Percentiles rank a stretch among this genome's conserved stretches.
Conservation (phyloP, 2,888 invertebrate species). For the Cacoxenus indagator region DNA sequence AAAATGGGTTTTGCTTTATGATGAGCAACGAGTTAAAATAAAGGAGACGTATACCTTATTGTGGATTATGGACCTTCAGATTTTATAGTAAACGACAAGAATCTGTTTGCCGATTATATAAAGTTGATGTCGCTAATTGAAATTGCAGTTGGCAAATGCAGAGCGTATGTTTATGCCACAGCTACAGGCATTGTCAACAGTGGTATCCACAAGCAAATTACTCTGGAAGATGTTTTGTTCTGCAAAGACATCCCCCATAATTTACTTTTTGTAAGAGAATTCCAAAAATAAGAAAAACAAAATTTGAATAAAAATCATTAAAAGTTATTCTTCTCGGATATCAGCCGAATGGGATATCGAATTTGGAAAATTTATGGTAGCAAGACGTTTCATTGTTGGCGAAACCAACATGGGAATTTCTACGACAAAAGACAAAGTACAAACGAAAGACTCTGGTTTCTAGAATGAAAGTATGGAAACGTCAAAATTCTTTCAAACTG, state of each 20-base stretch:
- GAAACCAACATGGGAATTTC: neutral
- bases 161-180: conserved; percentile 19
- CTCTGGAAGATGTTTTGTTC: conserved; percentile 43
- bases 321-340: conserved; percentile 54
- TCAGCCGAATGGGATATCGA: conserved; percentile 47
- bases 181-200: neutral
- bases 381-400: conserved; percentile 5
- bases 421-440: too few species aligned
- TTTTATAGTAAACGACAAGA: conserved; percentile 29
- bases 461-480: neutral
- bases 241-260: conserved; percentile 58
- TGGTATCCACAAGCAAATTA: neutral
- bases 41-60: neutral
- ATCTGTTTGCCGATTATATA: conserved; percentile 17
- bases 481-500: too few species aligned
- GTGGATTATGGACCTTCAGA: conserved; percentile 27
- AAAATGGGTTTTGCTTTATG: conserved; percentile 20
- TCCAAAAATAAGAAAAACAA: conserved; percentile 38
- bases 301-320: conserved; percentile 12
- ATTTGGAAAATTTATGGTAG: neutral
- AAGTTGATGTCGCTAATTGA: conserved; percentile 41
- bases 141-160: conserved; percentile 50
- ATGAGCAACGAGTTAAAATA: neutral
- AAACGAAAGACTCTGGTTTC: neutral
- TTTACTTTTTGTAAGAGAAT: conserved; percentile 49